Percentiles rank a stretch among this genome's conserved stretches.
Conservation (phyloP, 2,888 invertebrate genomes). For the Melangyna quadrimaculata region DNA sequence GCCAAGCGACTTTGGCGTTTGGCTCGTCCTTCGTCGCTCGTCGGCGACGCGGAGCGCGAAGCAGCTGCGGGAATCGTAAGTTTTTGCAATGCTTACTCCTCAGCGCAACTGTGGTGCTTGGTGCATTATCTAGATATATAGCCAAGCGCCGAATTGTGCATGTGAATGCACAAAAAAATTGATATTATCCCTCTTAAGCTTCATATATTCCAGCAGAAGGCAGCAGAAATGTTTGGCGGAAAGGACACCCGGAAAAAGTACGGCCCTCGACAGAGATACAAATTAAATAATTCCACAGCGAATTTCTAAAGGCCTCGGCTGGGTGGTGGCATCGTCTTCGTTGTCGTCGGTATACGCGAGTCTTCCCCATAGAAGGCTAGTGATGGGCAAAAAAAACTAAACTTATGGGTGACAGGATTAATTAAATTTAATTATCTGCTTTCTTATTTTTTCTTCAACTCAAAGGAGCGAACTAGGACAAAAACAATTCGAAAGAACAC, state of each 20-base stretch:
- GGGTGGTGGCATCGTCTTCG: not conserved
- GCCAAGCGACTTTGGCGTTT: slow-evolving; percentile 32
- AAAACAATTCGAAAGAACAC: slow-evolving; percentile 38
- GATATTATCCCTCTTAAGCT: slow-evolving; percentile 36
- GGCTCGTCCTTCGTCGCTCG: slow-evolving; percentile 21
- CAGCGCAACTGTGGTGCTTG: not conserved
- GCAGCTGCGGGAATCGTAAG: slow-evolving; percentile 24
- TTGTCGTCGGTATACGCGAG: not conserved
- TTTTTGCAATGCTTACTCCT: slow-evolving; percentile 21
- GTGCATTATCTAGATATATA: slow-evolving; percentile 3
- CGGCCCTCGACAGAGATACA: slow-evolving; percentile 51
- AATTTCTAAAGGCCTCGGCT: slow-evolving; percentile 49
- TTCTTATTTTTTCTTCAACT: slow-evolving; percentile 38
- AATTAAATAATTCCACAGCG: slow-evolving; percentile 69
- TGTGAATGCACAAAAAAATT: slow-evolving; percentile 10
- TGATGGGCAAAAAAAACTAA: slow-evolving; percentile 56
- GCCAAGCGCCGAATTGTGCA: slow-evolving; percentile 48
- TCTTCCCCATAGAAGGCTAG: slow-evolving; percentile 10
- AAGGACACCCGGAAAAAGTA: slow-evolving; percentile 5
- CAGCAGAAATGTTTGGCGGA: slow-evolving; percentile 15
- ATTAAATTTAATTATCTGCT: slow-evolving; percentile 72
- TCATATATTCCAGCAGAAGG: not conserved
- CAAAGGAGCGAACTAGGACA: slow-evolving; percentile 29
- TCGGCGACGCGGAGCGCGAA: slow-evolving; percentile 7
- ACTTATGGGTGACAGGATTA: slow-evolving; percentile 71